phyloP scores from a whole-genome alignment of 2,113 vertebrate genomes.

The Semicossyphus pulcher region DNA sequence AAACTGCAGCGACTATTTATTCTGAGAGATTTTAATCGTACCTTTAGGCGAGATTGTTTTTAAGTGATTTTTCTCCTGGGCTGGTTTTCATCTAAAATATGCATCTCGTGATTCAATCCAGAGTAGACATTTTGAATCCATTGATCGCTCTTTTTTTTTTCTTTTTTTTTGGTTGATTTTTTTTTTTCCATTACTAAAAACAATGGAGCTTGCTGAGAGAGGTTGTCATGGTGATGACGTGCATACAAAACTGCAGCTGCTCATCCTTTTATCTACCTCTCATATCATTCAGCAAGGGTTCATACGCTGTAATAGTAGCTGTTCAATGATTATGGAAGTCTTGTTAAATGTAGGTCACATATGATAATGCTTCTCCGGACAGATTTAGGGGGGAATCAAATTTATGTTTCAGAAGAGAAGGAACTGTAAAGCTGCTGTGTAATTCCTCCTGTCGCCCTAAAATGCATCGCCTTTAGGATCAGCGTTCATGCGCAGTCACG shows the following conservation, averaged over 20 bases:
- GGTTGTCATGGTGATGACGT: conserved; percentile 76
- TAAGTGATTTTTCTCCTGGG: conserved; percentile 34
- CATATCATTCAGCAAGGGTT: conserved; percentile 68
- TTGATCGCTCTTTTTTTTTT: conserved; percentile 25
- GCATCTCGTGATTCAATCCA: conserved; percentile 64
- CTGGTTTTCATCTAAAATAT: conserved; percentile 62
- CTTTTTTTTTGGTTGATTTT: conserved; percentile 6
- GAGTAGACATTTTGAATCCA: conserved; percentile 61
- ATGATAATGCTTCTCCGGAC: conserved; percentile 26
- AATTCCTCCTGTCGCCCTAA: conserved; percentile 19
- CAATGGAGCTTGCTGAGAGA: conserved; percentile 65
- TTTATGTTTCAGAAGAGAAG: conserved; percentile 35
- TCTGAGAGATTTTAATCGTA: conserved; percentile 66
- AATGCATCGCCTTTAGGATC: conserved; percentile 46
- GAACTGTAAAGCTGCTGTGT: conserved; percentile 54
- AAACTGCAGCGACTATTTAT: conserved; percentile 65
- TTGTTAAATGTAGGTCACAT: conserved; percentile 34
- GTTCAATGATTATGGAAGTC: conserved; percentile 58
- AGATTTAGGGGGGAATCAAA: conserved; percentile 11
- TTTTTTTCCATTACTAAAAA: conserved; percentile 42
- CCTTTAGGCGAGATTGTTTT: conserved; percentile 62
- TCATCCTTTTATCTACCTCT: conserved; percentile 77
- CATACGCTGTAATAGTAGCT: conserved; percentile 40
- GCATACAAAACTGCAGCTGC: conserved; percentile 74
- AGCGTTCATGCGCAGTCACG: conserved; percentile 42